These are phyloP conservation scores for Druon quercuslanigerum DNA, from an alignment of 1,140 invertebrate genomes.

Conservation along the genomic window DNA sequence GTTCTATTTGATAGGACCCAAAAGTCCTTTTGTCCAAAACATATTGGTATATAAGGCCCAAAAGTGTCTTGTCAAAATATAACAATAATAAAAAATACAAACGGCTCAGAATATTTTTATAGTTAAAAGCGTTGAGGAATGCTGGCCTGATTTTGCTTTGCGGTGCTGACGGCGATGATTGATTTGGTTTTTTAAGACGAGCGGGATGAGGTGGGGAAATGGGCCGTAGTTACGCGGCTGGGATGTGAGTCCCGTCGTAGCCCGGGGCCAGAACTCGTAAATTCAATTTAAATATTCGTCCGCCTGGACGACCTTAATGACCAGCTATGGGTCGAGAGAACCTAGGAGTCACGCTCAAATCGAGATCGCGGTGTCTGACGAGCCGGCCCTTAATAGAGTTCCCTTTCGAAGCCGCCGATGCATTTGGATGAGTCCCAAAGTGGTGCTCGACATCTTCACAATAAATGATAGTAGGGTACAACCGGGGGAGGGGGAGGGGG, in stretches of 20 bases:
- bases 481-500: too few species aligned
- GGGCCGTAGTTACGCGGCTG: neutral
- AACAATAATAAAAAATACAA: too few species aligned
- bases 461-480: neutral
- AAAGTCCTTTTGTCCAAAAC: too few species aligned
- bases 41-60: too few species aligned
- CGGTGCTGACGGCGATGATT: slow-evolving; percentile 7
- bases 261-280: slow-evolving; percentile 64
- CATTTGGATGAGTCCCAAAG: slow-evolving; percentile 19
- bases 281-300: slow-evolving; percentile 73
- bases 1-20: too few species aligned
- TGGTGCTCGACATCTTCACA: neutral
- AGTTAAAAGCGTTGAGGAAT: neutral
- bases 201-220: neutral
- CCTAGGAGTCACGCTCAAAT: slow-evolving; percentile 61
- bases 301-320: slow-evolving; percentile 69
- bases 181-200: slow-evolving; percentile 18
- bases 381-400: slow-evolving; percentile 45
- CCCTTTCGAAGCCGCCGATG: slow-evolving; percentile 12
- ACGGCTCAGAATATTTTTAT: neutral
- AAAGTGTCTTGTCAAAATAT: too few species aligned
- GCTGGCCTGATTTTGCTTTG: slow-evolving; percentile 1
- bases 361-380: slow-evolving; percentile 41
- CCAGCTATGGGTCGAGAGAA: slow-evolving; percentile 52
- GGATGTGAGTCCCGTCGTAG: slow-evolving; percentile 34